Conservation (phyloP, 1,140 invertebrate genomes). For the Lepidurus packardi region DNA sequence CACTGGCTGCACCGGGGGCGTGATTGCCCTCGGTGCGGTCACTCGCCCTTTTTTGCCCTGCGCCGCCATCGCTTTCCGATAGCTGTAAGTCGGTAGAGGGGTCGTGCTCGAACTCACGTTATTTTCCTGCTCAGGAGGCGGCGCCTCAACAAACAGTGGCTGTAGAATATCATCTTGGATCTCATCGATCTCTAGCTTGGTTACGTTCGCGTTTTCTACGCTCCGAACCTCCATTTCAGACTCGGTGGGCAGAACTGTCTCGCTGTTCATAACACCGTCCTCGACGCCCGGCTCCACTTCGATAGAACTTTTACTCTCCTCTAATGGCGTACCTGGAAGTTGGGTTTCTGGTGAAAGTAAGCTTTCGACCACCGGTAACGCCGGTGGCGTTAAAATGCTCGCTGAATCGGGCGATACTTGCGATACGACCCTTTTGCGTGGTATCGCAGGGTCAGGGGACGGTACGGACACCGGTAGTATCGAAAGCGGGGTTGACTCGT, state of each 20-base stretch:
- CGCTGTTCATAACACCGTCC: too few relatives aligned
- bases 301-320: background rate
- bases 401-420: background rate
- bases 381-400: background rate
- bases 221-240: too few relatives aligned
- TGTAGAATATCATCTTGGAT: background rate
- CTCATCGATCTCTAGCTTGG: background rate
- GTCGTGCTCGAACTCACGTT: slow-evolving; percentile 24
- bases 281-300: background rate
- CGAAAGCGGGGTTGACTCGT: background rate
- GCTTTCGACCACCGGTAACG: background rate
- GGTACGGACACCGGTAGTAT: background rate
- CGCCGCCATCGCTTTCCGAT: slow-evolving; percentile 39
- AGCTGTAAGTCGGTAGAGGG: slow-evolving; percentile 40
- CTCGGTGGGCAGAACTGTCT: too few relatives aligned
- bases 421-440: background rate
- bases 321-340: background rate
- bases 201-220: background rate
- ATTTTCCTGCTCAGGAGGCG: slow-evolving; percentile 29
- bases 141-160: background rate
- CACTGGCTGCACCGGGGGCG: background rate
- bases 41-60: background rate
- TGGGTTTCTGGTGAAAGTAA: background rate
- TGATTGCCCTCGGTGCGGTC: slow-evolving; percentile 3
- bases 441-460: background rate